Base-by-base conservation (phyloP, 2,797 vertebrate species). In the Micromesistius poutassou region DNA sequence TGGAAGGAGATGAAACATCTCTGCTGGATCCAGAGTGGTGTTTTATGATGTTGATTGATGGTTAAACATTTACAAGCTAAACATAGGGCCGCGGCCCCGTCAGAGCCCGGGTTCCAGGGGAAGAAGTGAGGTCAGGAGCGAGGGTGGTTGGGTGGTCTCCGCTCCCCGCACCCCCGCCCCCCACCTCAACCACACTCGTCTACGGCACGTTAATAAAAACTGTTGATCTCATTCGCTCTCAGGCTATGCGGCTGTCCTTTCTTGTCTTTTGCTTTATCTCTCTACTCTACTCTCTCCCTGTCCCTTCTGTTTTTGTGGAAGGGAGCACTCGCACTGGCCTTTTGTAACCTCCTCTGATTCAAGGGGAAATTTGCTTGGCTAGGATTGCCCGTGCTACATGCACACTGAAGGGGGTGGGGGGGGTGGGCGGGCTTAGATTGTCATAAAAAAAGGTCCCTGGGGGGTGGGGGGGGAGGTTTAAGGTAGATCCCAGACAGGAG, bases 31-130 rank as follows among this genome's bases (percentile, higher is more conserved):
- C 80, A 82, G 78, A 83, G 79, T 73, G 74, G 82, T n/a, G 78
- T 90, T 93, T 92, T 91, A 93, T 91, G 87, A 87, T 91, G 91
- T 90, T 91, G 91, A 92, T 92, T 89, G 86, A 93, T 90, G 87
- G 92, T 92, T 91, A 91, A 92, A 93, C 90, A 92, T 93, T 92
- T 92, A 92, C 92, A 91, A 90, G 89, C 87, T 88, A 91, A 91
- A 92, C 90, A 91, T 83, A 70, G 77, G 82, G 74, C 86, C 84
- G 4, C 84, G 86, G 85, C 83, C 83, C 83, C 84, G 73, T 86
- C 86, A 85, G 82, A 86, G 76, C 62, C 8, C 71, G 33, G 77
- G 31, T 81, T 91, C 80, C 82, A 90, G 80, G 89, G 88, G 86
- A 89, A 91, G 86, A 86, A 87, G 76, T 87, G 85, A 91, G 77